Base-by-base conservation (phyloP, 2,797 vertebrate species). In the Champsocephalus esox region DNA sequence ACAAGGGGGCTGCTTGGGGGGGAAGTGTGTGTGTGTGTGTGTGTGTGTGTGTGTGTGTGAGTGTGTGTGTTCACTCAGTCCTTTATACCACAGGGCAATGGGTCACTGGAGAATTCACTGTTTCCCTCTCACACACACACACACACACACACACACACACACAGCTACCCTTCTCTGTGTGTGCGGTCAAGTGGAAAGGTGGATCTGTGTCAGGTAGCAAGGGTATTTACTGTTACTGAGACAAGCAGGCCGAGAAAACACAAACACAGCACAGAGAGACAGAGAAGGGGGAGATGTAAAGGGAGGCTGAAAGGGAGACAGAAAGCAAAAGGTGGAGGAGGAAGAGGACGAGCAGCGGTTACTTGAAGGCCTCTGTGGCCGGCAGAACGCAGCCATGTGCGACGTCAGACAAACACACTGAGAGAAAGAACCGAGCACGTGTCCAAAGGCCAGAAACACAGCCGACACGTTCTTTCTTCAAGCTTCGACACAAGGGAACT, bases 141-240 rank as follows among this genome's bases (percentile, higher is more conserved):
- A 38, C 82, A 45, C 77, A 60, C 80, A 38, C 63, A 75, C 60
- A 76, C 34, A 38, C 34, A 6, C 82, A 45, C 69, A 78, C 60
- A 79, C 52, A 75, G 78, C 87, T 91, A 86, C 82, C 88, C 88
- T 87, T 81, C 86, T 86, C 87, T 85, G 82, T 89, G 90, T 90
- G 93, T 83, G 90, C 91, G 93, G 94, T 94, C 94, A 95, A 93
- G 93, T 92, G 92, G 92, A 94, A 95, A 93, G 91, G 92, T 92
- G 91, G 87, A 92, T 93, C 88, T 94, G 92, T 94, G 92, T 95
- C 89, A 92, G 92, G 91, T 92, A 92, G 89, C 88, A 82, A 81
- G 93, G 92, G 91, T 93, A 92, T 93, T 94, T 94, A 91, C 92
- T 92, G 92, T 90, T 92, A 94, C 90, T 89, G 90, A 92, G 91